Conservation (phyloP, 2,888 invertebrate genomes). For the Parnassius glacialis region DNA sequence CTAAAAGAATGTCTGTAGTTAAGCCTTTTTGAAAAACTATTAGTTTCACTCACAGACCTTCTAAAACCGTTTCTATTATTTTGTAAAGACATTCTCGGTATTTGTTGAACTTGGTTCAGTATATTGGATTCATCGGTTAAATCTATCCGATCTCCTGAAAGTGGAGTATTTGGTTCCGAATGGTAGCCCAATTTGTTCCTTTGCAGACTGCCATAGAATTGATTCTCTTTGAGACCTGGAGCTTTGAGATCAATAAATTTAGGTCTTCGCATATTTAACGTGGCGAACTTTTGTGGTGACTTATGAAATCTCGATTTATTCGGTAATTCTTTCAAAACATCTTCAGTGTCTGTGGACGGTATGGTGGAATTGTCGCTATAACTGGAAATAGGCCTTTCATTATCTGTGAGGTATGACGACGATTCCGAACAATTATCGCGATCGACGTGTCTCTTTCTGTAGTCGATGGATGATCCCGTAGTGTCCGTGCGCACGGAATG, state of each 20-base stretch:
- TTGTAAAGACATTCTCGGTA: slow-evolving; percentile 71
- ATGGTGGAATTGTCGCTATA: slow-evolving; percentile 77
- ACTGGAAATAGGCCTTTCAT: slow-evolving; percentile 75
- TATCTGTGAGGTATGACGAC: slow-evolving; percentile 74
- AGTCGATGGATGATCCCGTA: slow-evolving; percentile 67
- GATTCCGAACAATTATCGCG: slow-evolving; percentile 78
- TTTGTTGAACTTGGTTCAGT: slow-evolving; percentile 67
- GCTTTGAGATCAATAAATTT: slow-evolving; percentile 72
- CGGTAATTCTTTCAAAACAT: slow-evolving; percentile 72
- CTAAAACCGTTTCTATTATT: slow-evolving; percentile 71
- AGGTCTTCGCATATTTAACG: slow-evolving; percentile 70
- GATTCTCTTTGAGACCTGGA: slow-evolving; percentile 53
- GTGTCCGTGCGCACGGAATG: slow-evolving; percentile 72
- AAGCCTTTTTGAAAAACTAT: slow-evolving; percentile 71
- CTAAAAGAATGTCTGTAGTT: slow-evolving; percentile 76
- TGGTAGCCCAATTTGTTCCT: slow-evolving; percentile 72
- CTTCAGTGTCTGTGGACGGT: slow-evolving; percentile 75
- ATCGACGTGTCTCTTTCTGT: slow-evolving; percentile 72
- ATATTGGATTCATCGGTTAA: slow-evolving; percentile 60
- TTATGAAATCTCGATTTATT: slow-evolving; percentile 73
- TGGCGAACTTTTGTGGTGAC: slow-evolving; percentile 76
- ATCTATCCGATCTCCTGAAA: slow-evolving; percentile 55
- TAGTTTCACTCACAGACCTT: slow-evolving; percentile 72
- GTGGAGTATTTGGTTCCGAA: slow-evolving; percentile 75
- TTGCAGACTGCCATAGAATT: slow-evolving; percentile 65